phyloP scores from a whole-genome alignment of 2,113 vertebrate species.

The Archocentrus centrarchus region DNA sequence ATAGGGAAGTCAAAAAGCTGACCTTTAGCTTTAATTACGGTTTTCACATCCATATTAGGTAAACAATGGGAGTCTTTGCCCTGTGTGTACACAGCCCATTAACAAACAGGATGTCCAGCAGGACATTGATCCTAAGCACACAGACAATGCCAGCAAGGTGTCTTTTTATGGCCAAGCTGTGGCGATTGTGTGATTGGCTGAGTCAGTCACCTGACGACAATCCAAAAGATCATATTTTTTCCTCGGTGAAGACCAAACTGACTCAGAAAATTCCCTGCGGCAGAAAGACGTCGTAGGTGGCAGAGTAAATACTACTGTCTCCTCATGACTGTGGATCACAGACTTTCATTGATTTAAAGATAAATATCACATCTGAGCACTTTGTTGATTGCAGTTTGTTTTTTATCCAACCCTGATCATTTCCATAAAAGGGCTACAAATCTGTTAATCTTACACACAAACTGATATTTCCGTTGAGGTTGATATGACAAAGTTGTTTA shows the following conservation, averaged over 20 bases:
- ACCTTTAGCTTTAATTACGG: not conserved
- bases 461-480: not conserved
- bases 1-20: not conserved
- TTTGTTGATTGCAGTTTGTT: not conserved
- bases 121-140: constrained; percentile 17
- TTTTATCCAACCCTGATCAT: not conserved
- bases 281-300: not conserved
- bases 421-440: not conserved
- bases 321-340: not conserved
- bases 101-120: not conserved
- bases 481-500: not conserved
- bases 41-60: constrained; percentile 30
- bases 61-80: not conserved
- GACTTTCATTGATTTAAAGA: not conserved
- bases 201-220: constrained; percentile 4
- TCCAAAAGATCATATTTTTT: not conserved
- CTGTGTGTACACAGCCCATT: not conserved
- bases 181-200: not conserved
- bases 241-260: no score
- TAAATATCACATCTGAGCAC: not conserved
- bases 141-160: not conserved
- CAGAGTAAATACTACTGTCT: not conserved
- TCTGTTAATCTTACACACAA: not conserved
- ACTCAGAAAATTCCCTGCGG: not conserved
- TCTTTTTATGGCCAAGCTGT: constrained; percentile 10